Conservation (phyloP, 2,888 invertebrate genomes). For the Malacosoma neustria region DNA sequence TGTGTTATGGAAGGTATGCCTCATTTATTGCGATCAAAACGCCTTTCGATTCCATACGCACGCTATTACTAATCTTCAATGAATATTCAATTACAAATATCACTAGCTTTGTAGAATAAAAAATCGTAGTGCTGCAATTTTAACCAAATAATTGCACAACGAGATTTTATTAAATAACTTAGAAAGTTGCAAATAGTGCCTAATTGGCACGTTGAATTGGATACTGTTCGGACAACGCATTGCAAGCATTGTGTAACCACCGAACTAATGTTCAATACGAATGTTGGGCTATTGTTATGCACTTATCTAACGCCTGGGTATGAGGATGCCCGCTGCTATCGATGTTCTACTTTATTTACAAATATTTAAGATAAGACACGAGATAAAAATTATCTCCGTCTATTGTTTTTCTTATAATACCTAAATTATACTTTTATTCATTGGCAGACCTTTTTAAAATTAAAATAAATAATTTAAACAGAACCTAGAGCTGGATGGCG, state of each 20-base stretch:
- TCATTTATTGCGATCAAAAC: too few species aligned
- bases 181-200: neutral
- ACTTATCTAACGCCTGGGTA: neutral
- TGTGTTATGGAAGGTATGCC: too few species aligned
- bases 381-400: constrained; percentile 7
- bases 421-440: too few species aligned
- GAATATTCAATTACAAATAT: neutral
- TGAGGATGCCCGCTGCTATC: constrained; percentile 3
- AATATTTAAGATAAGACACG: constrained; percentile 4
- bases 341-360: constrained; percentile 7
- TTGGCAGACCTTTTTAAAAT: too few species aligned
- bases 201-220: neutral
- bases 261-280: neutral
- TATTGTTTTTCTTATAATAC: neutral
- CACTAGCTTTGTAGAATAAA: neutral
- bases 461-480: too few species aligned
- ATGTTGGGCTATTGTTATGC: neutral
- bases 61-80: neutral
- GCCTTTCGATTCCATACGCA: neutral
- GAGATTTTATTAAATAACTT: neutral
- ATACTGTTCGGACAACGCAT: neutral
- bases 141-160: neutral
- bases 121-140: neutral
- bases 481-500: too few species aligned
- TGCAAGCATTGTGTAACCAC: neutral